Evolutionary conservation across 2,113 vertebrate species (phyloP), one percentile per base, ranked within the genome.

Genomic region (Cacatua alba): DNA sequence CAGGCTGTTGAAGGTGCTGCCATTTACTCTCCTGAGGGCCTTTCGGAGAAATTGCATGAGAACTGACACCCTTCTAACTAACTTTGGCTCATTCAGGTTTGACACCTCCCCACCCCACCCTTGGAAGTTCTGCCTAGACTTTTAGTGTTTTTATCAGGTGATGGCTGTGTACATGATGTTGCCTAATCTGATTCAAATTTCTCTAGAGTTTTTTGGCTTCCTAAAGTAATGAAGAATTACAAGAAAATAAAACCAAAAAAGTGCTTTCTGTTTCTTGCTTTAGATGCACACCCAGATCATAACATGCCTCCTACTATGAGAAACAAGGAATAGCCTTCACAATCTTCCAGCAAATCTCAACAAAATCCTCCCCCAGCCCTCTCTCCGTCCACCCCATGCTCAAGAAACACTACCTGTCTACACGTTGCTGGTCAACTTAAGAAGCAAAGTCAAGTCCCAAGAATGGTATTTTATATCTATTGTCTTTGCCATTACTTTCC

Each of bases 61-160:
- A 17, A 5, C 63, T 23, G 43, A 29, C 9, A 9, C 17, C 14
- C 17, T 17, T 17, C 37, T 2, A 11, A 4, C 48, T 2, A 13
- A 4, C 15, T 24, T 6, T 2, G 7, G 13, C 12, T 37, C 17
- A 4, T 3, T 23, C 25, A 4, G 3, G 2, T 2, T 17, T 59
- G 46, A 35, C 3, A 18, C 7, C 7, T 4, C 14, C 24, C 26
- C 14, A 31, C 28, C 25, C n/a, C 13, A 9, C 15, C 1, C 23
- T 12, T 17, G 6, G 2, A 3, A 37, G 7, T 3, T 23, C 44
- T 5, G 1, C 60, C 23, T 5, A 13, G 37, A 33, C 18, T 6
- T 4, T 6, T 2, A 7, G 6, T 25, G 37, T 4, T n/a, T 44
- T 1, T 4, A 10, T 26, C 35, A 13, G 51, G 62, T n/a, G 25